Evolutionary conservation across 2,888 invertebrate genomes (phyloP), one percentile per base, ranked within the genome.

Genomic region (Scaptomyza polygonia): DNA sequence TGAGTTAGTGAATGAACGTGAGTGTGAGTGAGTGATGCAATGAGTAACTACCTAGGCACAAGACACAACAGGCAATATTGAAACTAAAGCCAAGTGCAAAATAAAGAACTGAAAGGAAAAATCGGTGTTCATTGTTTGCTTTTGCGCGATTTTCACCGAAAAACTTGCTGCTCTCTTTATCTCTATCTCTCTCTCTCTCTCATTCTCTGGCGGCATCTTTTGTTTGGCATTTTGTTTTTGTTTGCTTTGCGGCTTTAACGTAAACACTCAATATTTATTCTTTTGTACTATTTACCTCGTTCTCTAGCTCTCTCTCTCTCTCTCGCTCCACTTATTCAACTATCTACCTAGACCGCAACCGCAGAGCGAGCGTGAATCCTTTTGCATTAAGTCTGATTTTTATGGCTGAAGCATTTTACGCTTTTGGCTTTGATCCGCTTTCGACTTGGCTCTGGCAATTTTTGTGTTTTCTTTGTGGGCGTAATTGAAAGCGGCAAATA

Each of bases 191-290:
- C 3, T 30, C 30, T 30, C 30, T 11, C 11, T 16, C 42, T 45
- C n/a, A n/a, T 42, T 52, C 9, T 16, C 1, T 39, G 57, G 32
- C 67, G 42, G 49, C 53, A 42, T 56, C 61, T 58, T 68, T 75
- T 77, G 67, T 72, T 84, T 83, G 74, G 49, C 53, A 42, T 56
- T 57, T 58, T 68, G 77, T 77, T 58, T 68, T 75, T 77, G 67
- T 72, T 84, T 83, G 74, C 67, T 74, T 55, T 73, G 55, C 63
- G 70, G 82, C 85, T 73, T 73, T 72, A 76, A 66, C 66, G 80
- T 68, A 78, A 86, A 84, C 76, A 80, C 84, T 83, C 80, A 83
- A 86, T 84, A 88, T 88, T 84, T 84, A 83, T 83, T 88, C 84
- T 73, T 70, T 70, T 80, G 66, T 78, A 21, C 34, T 32, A 59